Conservation (phyloP, 2,888 invertebrate genomes). For the Acrocera orbiculus region DNA sequence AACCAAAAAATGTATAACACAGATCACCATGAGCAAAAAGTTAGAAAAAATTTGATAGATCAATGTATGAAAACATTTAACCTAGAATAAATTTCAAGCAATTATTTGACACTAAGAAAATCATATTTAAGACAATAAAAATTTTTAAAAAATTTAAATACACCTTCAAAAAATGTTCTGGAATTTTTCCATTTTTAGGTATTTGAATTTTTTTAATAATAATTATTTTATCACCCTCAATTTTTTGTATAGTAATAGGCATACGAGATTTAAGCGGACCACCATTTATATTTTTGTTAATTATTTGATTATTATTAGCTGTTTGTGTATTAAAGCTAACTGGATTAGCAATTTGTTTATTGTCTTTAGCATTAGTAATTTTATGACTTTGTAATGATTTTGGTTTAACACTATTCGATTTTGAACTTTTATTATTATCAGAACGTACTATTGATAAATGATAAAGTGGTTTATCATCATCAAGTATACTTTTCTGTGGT, state of each 20-base stretch:
- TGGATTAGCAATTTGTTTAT: neutral
- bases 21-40: too few relatives aligned
- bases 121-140: too few relatives aligned
- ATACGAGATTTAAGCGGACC: conserved; percentile 21
- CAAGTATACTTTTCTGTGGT: conserved; percentile 27
- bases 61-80: too few relatives aligned
- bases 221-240: conserved; percentile 32
- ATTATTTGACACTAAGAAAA: too few relatives aligned
- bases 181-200: conserved; percentile 30
- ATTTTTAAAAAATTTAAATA: conserved; percentile 17
- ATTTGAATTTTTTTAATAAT: conserved; percentile 30
- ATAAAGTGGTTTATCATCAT: conserved; percentile 28
- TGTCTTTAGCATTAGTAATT: neutral
- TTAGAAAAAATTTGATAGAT: too few relatives aligned
- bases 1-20: too few relatives aligned
- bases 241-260: conserved; percentile 29
- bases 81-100: too few relatives aligned
- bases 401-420: conserved; percentile 19
- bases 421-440: conserved; percentile 14
- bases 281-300: conserved; percentile 12
- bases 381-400: neutral
- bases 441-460: conserved; percentile 28
- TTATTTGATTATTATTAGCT: conserved; percentile 2
- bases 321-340: too few relatives aligned
- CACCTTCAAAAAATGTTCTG: conserved; percentile 28